A percentile compares a stretch with the other conserved stretches of the same genome.
Evolutionary conservation across 2,888 invertebrate species (phyloP).

Genomic region (Marronus borbonicus): DNA sequence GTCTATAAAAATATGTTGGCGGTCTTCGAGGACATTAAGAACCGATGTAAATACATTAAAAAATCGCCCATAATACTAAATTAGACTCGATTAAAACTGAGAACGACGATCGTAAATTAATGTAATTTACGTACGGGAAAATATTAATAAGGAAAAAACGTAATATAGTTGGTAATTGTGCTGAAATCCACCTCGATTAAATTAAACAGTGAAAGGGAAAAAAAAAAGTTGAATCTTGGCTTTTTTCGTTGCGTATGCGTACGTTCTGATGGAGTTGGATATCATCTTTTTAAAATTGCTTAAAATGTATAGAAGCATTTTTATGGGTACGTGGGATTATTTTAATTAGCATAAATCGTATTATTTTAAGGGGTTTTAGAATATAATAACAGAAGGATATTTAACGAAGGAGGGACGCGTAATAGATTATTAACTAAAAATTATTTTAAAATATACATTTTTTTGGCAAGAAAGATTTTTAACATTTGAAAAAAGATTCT

Average conservation of each 20-base stretch:
- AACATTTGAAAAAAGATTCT: neutral
- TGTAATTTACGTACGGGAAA: neutral
- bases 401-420: neutral
- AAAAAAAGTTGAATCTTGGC: no score
- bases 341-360: no score
- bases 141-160: no score
- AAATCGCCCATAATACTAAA: conserved; percentile 24
- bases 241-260: no score
- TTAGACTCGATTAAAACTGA: conserved; percentile 10
- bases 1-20: conserved; percentile 21
- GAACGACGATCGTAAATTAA: neutral
- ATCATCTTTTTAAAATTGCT: no score
- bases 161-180: no score
- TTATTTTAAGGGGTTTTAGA: no score
- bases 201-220: no score
- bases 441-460: neutral
- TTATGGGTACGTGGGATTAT: no score
- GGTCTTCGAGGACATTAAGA: neutral
- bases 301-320: no score
- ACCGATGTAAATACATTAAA: conserved; percentile 21
- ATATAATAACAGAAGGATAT: neutral
- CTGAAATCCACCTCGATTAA: no score
- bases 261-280: no score
- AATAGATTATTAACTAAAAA: neutral
- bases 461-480: neutral